These are phyloP conservation scores for Heliconius hermathena DNA, from an alignment of 1,140 invertebrate genomes.

Conservation along the genomic window DNA sequence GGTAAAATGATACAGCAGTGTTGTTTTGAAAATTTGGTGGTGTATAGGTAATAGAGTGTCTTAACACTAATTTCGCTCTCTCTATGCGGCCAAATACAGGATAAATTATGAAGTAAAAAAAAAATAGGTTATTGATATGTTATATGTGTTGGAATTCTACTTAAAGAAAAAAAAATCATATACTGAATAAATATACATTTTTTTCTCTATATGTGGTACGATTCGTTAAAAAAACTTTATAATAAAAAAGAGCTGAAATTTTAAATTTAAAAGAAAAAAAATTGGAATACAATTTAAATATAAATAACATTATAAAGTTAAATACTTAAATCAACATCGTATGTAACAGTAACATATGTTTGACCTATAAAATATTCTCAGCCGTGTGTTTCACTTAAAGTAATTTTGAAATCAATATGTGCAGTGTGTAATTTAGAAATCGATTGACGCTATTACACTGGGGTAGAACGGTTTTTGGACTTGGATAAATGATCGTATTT, in stretches of 20 bases:
- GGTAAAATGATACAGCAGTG: no score
- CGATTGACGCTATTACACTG: background rate
- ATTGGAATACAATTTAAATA: background rate
- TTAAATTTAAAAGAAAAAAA: background rate
- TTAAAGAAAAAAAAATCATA: no score
- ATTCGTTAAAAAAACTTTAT: background rate
- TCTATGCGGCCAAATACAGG: no score
- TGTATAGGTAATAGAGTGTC: no score
- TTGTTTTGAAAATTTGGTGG: no score
- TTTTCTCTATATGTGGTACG: no score
- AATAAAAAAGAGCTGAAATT: background rate
- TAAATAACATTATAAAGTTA: background rate
- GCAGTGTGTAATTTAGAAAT: background rate
- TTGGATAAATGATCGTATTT: no score
- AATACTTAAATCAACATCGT: background rate
- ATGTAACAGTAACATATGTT: background rate
- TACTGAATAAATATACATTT: no score
- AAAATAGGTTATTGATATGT: no score
- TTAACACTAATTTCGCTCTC: no score
- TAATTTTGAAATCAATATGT: background rate
- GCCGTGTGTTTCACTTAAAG: background rate
- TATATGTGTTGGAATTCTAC: no score
- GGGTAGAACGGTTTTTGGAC: background rate
- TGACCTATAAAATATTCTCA: conserved; percentile 2
- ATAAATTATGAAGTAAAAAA: no score